These are phyloP conservation scores for Conus betulinus DNA, from an alignment of 1,140 invertebrate species.

Conservation along the genomic window DNA sequence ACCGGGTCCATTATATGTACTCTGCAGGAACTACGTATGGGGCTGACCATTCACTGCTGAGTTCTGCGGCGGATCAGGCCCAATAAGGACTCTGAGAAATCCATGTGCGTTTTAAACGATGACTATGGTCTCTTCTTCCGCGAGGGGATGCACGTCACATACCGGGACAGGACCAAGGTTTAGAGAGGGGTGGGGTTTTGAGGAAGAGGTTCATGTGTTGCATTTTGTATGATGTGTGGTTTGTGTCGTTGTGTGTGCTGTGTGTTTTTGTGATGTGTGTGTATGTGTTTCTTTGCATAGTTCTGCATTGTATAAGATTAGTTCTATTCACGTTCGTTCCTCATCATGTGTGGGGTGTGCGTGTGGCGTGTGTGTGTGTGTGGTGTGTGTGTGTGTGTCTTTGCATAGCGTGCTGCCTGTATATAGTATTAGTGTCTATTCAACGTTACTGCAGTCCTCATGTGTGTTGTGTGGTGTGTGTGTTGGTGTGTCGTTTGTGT, in stretches of 20 bases:
- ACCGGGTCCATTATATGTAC: no score
- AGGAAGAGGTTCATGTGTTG: neutral
- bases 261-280: neutral
- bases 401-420: no score
- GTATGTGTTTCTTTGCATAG: neutral
- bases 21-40: slow-evolving; percentile 81
- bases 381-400: no score
- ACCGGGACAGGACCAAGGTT: slow-evolving; percentile 90
- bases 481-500: no score
- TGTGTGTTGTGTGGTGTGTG: no score
- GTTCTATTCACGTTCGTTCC: no score
- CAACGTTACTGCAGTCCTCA: no score
- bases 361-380: no score
- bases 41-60: slow-evolving; percentile 89
- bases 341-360: no score
- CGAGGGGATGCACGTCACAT: slow-evolving; percentile 94
- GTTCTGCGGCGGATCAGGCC: slow-evolving; percentile 90
- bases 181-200: slow-evolving; percentile 39
- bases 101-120: slow-evolving; percentile 90
- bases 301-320: no score
- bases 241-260: neutral
- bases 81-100: slow-evolving; percentile 89
- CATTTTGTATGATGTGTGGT: neutral
- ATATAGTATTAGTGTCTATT: no score
- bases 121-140: slow-evolving; percentile 97